Evolutionary conservation across 2,113 vertebrate species (phyloP), one percentile per base, ranked within the genome.

Genomic region (Sinocyclocheilus grahami): DNA sequence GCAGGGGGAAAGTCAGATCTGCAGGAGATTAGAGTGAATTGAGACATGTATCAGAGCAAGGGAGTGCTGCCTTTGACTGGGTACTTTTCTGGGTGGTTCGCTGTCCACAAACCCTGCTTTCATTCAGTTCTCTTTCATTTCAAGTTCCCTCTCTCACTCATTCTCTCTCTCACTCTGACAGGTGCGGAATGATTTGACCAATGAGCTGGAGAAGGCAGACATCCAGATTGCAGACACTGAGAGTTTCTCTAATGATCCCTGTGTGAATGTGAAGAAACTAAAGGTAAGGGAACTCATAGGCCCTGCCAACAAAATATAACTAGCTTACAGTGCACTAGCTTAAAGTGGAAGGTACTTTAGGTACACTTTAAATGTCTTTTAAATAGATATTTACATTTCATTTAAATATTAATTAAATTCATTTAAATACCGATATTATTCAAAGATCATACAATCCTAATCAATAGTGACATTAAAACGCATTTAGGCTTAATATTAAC

Each of bases 241-340:
- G 92, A 99, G 98, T 91, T 99, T 99, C 94, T 99, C 98, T 90
- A 98, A 98, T 10, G 98, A 99, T 91, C 98, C 98, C 65, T 99
- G 98, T 90, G 95, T 96, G 88, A 98, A 97, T 82, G 98, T 99
- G 84, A 99, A 98, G 93, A 99, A 99, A 86, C 97, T 99, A 8
- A 99, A 99, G 98, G 98, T 99, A 94, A 87, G 96, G 91, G 24
- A 80, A 24, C n/a, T 22, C 18, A 46, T 48, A 42, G 51, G 5
- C 22, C 11, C 11, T 12, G 51, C 18, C 27, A 3, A 46, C 8
- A 16, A 69, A 76, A 55, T 71, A 78, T 22, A 11, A 84, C 39
- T 46, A 79, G 1, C 13, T 76, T 22, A 77, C 46, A 77, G 9
- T 24, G 12, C 53, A 63, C 37, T 10, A 46, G 42, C 42, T 42